Percentiles rank a stretch among this genome's conserved stretches.
These are phyloP conservation scores for Cossypha caffra DNA, from an alignment of 2,797 vertebrate genomes.

Conservation along the genomic window DNA sequence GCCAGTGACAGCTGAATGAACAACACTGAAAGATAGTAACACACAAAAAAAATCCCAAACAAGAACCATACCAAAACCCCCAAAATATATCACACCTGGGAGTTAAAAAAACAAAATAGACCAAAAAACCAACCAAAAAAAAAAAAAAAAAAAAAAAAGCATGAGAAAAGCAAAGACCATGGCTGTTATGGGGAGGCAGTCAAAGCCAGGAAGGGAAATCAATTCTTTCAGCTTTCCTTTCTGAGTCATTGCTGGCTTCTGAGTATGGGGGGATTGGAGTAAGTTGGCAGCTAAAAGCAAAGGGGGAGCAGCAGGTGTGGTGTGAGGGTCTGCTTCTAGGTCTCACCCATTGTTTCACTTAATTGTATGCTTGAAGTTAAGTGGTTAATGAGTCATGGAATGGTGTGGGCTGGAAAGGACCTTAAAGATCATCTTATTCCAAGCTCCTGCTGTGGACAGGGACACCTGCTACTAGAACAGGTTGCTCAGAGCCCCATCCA, in stretches of 20 bases:
- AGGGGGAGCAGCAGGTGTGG: neutral
- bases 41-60: rapidly evolving
- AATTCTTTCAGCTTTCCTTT: neutral
- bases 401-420: neutral
- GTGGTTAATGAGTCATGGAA: neutral
- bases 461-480: neutral
- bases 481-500: neutral
- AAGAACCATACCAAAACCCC: rapidly evolving
- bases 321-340: neutral
- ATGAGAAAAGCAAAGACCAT: neutral
- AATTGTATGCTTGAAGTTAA: neutral
- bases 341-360: rapidly evolving
- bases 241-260: neutral
- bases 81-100: rapidly evolving
- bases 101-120: neutral
- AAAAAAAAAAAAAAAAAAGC: neutral
- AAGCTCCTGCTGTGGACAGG: neutral
- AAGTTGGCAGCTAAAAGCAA: neutral
- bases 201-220: neutral
- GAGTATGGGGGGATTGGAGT: rapidly evolving
- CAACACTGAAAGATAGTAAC: neutral
- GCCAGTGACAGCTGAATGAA: neutral
- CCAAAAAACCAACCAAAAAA: too few species aligned
- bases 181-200: neutral
- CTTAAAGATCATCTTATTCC: neutral